phyloP scores from a whole-genome alignment of 2,113 vertebrate genomes.

The Saccopteryx leptura region DNA sequence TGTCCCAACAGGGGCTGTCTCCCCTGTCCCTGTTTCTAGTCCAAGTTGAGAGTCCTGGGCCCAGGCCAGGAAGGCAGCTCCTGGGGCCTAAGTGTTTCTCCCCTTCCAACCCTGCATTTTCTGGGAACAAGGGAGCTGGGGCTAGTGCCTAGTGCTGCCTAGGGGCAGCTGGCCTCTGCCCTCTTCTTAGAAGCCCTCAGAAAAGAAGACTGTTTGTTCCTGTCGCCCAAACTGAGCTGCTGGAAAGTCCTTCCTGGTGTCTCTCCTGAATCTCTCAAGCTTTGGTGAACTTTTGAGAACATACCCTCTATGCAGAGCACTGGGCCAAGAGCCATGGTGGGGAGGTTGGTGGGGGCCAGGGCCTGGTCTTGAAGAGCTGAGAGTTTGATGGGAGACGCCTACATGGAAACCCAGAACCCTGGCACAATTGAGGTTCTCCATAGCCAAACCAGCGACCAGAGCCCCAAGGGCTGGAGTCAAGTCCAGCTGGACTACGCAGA shows the following conservation, averaged over 20 bases:
- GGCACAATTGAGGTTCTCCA: not conserved
- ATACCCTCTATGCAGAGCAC: not conserved
- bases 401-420: not conserved
- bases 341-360: not conserved
- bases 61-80: not conserved
- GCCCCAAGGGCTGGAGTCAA: not conserved
- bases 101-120: constrained; percentile 21
- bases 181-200: constrained; percentile 73
- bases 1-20: not conserved
- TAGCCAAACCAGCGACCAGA: fast-evolving
- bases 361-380: not conserved
- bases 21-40: not conserved
- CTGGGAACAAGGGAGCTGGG: constrained; percentile 73
- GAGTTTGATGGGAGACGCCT: not conserved
- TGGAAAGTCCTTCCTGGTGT: constrained; percentile 44
- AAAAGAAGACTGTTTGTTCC: constrained; percentile 3
- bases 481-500: not conserved
- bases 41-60: not conserved
- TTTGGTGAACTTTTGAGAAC: not conserved
- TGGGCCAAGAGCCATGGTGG: not conserved
- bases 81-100: constrained; percentile 5
- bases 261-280: not conserved
- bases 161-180: constrained; percentile 68
- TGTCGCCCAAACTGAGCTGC: constrained; percentile 5
- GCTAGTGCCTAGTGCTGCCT: constrained; percentile 67